A percentile compares a stretch with the other conserved stretches of the same genome.
phyloP scores from a whole-genome alignment of 2,888 invertebrate species.

The Drosophila ustulata region DNA sequence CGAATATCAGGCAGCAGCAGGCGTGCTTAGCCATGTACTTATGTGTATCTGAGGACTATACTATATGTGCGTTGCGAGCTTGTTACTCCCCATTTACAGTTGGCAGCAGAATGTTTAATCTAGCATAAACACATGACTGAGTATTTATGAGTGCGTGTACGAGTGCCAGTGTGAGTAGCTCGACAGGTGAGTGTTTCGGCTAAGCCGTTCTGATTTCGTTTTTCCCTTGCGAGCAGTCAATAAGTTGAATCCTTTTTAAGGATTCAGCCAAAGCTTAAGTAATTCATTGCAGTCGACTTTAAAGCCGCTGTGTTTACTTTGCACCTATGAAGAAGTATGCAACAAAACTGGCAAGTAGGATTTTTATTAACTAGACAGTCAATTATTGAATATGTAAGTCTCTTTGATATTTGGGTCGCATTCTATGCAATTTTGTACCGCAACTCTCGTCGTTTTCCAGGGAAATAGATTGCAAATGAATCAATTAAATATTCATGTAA shows the following conservation, averaged over 20 bases:
- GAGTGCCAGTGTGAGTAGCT: slow-evolving; percentile 12
- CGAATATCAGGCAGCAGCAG: slow-evolving; percentile 48
- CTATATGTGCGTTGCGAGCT: slow-evolving; percentile 20
- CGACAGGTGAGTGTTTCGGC: slow-evolving; percentile 60
- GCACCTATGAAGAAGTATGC: too few species aligned
- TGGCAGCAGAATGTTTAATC: slow-evolving; percentile 72
- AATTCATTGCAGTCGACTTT: slow-evolving; percentile 10
- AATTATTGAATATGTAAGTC: too few species aligned
- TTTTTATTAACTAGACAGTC: not conserved
- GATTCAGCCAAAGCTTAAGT: slow-evolving; percentile 6
- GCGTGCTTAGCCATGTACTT: slow-evolving; percentile 34
- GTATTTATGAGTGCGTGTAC: slow-evolving; percentile 58
- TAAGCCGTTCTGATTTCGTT: slow-evolving; percentile 49
- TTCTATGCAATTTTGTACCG: not conserved
- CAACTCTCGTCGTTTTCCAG: not conserved
- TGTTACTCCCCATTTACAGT: slow-evolving; percentile 67
- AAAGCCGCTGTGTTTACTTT: not conserved
- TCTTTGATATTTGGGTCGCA: too few species aligned
- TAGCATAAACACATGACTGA: slow-evolving; percentile 73
- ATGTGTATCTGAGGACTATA: slow-evolving; percentile 13
- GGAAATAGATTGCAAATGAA: not conserved
- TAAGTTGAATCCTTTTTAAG: slow-evolving; percentile 24
- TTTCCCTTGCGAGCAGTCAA: slow-evolving; percentile 29
- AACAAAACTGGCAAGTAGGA: not conserved
- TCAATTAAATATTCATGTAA: slow-evolving; percentile 3